Evolutionary conservation across 2,888 invertebrate species (phyloP), one percentile per base, ranked within the genome.

Genomic region (Agonopterix alstromeriana): DNA sequence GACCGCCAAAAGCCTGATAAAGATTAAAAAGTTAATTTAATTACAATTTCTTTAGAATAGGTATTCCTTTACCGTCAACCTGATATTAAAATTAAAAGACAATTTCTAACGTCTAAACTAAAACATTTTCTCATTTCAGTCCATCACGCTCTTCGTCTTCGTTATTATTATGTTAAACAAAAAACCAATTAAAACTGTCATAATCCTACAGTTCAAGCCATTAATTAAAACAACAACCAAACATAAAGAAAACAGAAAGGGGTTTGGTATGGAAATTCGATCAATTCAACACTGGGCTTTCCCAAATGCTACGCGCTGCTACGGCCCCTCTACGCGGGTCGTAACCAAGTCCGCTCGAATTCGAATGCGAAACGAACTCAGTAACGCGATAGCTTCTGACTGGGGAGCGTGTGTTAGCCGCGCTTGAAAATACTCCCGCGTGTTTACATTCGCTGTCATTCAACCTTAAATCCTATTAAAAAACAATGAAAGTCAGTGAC

Each of bases 381-480:
- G 87, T 87, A 69, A 52, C 73, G 70, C 77, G 69, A 47, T 54
- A 73, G 73, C 75, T 63, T 56, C 65, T 53, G 46, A 2, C 41
- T 38, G 48, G 61, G 42, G 52, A 3, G 67, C 52, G 41, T 46
- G 82, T 63, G 58, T 67, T 64, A 66, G 53, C 51, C 55, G 55
- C 36, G 35, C 9, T 11, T 36, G 36, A 12, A 47, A 51, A 51
- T 45, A 11, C 42, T 8, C 11, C 8, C 11, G 73, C 78, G 79
- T 81, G 61, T 74, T 82, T 70, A 74, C 73, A 69, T 58, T 65
- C 82, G 84, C 61, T 65, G 70, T 63, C 66, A 52, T 73, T 74
- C 67, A 75, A 73, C 72, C 67, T 68, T 67, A 65, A 80, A 85
- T 83, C 80, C 72, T 76, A 84, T 86, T 82, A 76, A 56, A 61